Evolutionary conservation across 2,113 vertebrate genomes (phyloP), one percentile per base, ranked within the genome.

Genomic region (Halcyon malimbica): DNA sequence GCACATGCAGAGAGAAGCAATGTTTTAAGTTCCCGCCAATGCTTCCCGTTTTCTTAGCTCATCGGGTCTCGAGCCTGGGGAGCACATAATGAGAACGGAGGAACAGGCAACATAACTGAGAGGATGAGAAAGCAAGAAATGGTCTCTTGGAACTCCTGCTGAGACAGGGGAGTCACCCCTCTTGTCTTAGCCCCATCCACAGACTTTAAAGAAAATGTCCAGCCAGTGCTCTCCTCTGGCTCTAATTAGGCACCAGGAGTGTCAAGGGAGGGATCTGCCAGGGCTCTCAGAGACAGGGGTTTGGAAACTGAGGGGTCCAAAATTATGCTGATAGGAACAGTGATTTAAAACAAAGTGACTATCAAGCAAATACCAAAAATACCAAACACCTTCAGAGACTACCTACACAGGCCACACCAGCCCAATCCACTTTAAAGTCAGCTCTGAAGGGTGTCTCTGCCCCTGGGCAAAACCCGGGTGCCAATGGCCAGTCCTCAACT

Each of bases 1-100:
- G 31, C 18, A 84, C 44, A 64, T 28, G 44, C 31, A 29, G 28
- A 76, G 19, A 70, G 26, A 53, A 84, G 20, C 5, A 51, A 63
- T 1, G 2, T 50, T 63, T 46, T 39, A 71, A 71, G 33, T 46
- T 92, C 77, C 64, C 78, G 50, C 10, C 54, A 78, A 25, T 23
- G 17, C 10, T 70, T 88, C 37, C 35, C 39, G 6, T 67, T 90
- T 56, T 39, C 53, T 87, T 60, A 88, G 21, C 20, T 86, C 71
- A 63, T 31, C 0, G 0, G 8, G 9, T 57, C 31, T 53, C 35
- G 93, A 90, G 12, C 24, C 35, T 42, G 10, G 16, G 11, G 16
- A 6, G 9, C 7, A 73, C 35, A 19, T 42, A 64, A 51, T 15
- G 16, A 23, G 26, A 85, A 82, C 8, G 13, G 5, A 73, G 9